phyloP scores from a whole-genome alignment of 2,113 vertebrate species.

The Rafetus swinhoei region DNA sequence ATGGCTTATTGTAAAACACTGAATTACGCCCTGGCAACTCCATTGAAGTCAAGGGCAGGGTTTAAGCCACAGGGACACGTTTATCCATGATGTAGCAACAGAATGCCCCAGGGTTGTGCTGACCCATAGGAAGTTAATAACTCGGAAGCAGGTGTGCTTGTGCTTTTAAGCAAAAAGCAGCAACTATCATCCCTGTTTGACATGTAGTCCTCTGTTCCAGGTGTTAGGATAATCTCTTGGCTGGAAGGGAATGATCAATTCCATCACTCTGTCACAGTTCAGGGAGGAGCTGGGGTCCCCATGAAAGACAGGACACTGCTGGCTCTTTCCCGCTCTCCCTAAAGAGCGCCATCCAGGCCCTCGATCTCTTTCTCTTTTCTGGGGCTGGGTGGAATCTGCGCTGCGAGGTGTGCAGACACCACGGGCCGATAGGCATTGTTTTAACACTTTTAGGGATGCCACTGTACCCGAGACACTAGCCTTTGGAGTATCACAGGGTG shows the following conservation, averaged over 20 bases:
- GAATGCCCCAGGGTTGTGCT: not conserved
- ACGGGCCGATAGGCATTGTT: not conserved
- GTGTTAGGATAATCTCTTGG: not conserved
- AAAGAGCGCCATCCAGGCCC: not conserved
- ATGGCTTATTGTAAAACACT: not conserved
- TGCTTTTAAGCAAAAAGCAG: not conserved
- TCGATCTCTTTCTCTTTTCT: not conserved
- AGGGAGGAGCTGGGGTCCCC: not conserved
- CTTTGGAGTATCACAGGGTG: not conserved
- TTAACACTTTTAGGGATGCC: not conserved
- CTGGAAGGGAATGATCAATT: not conserved
- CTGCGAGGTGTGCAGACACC: not conserved
- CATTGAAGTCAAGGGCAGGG: not conserved
- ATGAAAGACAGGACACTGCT: not conserved
- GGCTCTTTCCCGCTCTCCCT: not conserved
- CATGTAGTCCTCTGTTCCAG: not conserved
- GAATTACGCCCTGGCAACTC: not conserved
- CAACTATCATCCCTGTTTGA: not conserved
- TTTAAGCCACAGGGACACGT: rapidly evolving
- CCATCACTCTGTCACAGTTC: not conserved
- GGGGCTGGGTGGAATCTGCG: not conserved
- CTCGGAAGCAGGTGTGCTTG: not conserved
- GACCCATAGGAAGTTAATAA: not conserved
- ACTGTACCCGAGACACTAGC: not conserved
- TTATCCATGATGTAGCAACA: not conserved